A percentile compares a stretch with the other conserved stretches of the same genome.
These are phyloP conservation scores for Drosophila siamana DNA, from an alignment of 2,888 invertebrate species.

Conservation along the genomic window DNA sequence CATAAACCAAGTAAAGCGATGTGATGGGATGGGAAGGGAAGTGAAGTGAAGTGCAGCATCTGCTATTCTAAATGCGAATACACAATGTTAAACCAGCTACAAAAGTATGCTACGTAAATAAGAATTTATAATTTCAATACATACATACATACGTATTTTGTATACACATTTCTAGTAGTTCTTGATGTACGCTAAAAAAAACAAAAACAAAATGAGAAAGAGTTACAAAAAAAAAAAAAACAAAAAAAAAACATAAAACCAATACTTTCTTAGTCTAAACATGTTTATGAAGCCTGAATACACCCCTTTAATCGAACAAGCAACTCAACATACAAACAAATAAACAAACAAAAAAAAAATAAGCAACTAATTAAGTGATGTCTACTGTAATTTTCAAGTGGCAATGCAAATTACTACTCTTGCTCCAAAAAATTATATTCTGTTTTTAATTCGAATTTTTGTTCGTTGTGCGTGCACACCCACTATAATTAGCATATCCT, in stretches of 20 bases:
- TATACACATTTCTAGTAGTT: slow-evolving; percentile 67
- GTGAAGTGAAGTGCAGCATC: slow-evolving; percentile 20
- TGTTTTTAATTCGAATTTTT: slow-evolving; percentile 37
- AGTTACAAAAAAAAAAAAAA: background rate
- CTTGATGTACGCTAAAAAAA: slow-evolving; percentile 75
- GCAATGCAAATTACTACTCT: slow-evolving; percentile 70
- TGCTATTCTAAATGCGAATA: slow-evolving; percentile 21
- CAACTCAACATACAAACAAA: slow-evolving; percentile 30
- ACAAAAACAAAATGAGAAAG: slow-evolving; percentile 27
- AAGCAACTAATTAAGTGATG: slow-evolving; percentile 68
- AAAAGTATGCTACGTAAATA: slow-evolving; percentile 73
- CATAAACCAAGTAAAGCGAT: slow-evolving; percentile 28
- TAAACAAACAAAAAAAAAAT: slow-evolving; percentile 32
- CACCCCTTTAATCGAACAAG: slow-evolving; percentile 24
- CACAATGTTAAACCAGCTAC: slow-evolving; percentile 38
- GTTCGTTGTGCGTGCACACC: slow-evolving; percentile 61
- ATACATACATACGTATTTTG: slow-evolving; percentile 42
- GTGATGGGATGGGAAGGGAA: background rate
- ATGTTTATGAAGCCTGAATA: slow-evolving; percentile 60
- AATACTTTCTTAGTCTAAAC: slow-evolving; percentile 61
- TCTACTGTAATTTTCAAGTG: slow-evolving; percentile 70
- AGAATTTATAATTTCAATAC: slow-evolving; percentile 60
- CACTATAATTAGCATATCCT: slow-evolving; percentile 37
- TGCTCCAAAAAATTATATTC: slow-evolving; percentile 31
- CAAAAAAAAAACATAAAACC: slow-evolving; percentile 31